Evolutionary conservation across 2,797 vertebrate species (phyloP), one percentile per base, ranked within the genome.

Genomic region (Gouania willdenowi): DNA sequence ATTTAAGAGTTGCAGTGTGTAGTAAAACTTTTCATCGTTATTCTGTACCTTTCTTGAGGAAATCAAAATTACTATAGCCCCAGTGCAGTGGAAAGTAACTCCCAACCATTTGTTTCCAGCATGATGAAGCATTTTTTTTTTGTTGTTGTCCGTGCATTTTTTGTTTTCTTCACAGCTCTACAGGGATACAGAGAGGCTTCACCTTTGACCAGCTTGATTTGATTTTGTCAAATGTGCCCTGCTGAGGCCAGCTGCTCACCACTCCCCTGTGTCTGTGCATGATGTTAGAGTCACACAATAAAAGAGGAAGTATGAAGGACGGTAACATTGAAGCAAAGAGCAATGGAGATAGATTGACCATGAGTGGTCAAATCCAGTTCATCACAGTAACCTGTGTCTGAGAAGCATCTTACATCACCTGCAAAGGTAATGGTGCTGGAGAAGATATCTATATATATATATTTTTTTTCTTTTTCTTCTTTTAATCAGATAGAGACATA

Each of bases 191-290:
- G 41, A 29, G 48, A 41, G 49, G 51, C 41, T 49, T 75, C 80
- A 81, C 78, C 75, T 85, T 79, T 86, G 80, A 81, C 81, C 39
- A 5, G 54, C 57, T 49, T 78, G 70, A 87, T 84, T 83, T 78
- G 77, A 86, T 82, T 81, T 75, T 62, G 57, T 72, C 58, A 66
- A 73, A 80, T 68, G 48, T 67, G 72, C 42, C 63, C 51, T 10
- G 55, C 31, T 1, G 62, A 67, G 74, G 55, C 60, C 43, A 5
- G 61, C 66, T 64, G 48, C 53, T 75, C 59, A 41, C 71, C 59
- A 66, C 64, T 66, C 66, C 46, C 32, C 40, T 40, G 57, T 61
- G 65, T 54, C 63, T 42, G 52, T 47, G 68, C 66, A 71, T 69
- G 69, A 42, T 57, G 45, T 75, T 41, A 66, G 59, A 69, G 48